These are phyloP conservation scores for Leptopilina boulardi DNA, from an alignment of 1,140 invertebrate genomes.

Conservation along the genomic window DNA sequence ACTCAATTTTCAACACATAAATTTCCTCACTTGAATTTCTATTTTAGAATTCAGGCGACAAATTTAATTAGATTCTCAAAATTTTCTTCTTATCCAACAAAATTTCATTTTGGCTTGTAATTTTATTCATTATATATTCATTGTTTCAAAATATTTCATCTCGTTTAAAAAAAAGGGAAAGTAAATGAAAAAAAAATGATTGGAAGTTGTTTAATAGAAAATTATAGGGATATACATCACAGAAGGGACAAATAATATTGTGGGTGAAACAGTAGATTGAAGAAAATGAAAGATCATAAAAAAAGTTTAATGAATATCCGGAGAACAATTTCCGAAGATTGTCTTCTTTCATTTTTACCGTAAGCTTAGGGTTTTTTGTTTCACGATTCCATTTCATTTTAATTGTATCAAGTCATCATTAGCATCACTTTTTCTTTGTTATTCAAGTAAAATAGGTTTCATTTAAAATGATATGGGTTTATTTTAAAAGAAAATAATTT, in stretches of 20 bases:
- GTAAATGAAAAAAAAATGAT: background rate
- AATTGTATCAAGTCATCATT: background rate
- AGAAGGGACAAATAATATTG: background rate
- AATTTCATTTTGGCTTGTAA: background rate
- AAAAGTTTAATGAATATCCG: background rate
- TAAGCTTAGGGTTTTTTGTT: background rate
- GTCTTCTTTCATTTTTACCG: background rate
- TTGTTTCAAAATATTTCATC: background rate
- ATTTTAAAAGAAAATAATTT: background rate
- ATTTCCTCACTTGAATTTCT: conserved; percentile 12
- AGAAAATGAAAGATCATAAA: background rate
- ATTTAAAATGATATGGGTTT: background rate
- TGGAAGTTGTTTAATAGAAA: background rate
- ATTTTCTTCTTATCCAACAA: background rate
- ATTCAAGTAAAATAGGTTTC: background rate
- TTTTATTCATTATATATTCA: background rate
- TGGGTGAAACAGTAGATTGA: background rate
- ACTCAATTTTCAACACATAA: conserved; percentile 20
- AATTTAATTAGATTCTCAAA: background rate
- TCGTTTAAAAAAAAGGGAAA: background rate
- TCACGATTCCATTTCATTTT: background rate
- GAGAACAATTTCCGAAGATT: conserved; percentile 20
- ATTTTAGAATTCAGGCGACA: background rate
- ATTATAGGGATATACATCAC: background rate
- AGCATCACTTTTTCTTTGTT: background rate